A percentile compares a stretch with the other conserved stretches of the same genome.
Evolutionary conservation across 2,797 vertebrate genomes (phyloP).

Genomic region (Phaenicophaeus curvirostris): DNA sequence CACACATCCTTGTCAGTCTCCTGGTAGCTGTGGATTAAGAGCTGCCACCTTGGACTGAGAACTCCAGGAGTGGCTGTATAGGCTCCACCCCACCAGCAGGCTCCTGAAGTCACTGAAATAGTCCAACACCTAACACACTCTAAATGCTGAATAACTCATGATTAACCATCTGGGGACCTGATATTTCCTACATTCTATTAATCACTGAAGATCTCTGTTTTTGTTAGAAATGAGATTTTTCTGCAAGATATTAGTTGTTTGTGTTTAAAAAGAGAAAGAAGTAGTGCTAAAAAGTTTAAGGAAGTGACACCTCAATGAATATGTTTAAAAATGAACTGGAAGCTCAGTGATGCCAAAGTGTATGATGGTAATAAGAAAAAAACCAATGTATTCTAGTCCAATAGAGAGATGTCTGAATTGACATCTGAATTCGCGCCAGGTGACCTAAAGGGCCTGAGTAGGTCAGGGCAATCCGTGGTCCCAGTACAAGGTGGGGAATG

Average conservation of each 20-base stretch:
- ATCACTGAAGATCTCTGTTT: too few relatives aligned
- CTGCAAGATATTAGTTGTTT: not conserved
- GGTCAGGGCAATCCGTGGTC: too few relatives aligned
- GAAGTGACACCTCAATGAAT: not conserved
- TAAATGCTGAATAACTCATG: not conserved
- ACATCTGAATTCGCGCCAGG: not conserved
- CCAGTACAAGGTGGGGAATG: too few relatives aligned
- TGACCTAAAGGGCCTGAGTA: not conserved
- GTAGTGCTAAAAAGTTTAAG: not conserved
- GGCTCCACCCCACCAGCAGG: not conserved
- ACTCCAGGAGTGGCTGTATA: not conserved
- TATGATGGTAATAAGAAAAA: not conserved
- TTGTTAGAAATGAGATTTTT: not conserved
- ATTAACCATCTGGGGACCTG: not conserved
- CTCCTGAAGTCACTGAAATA: not conserved
- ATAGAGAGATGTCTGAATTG: not conserved
- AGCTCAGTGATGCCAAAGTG: not conserved
- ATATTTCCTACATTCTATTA: fast-evolving
- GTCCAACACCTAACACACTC: not conserved
- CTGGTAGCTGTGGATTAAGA: not conserved
- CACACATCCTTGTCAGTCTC: not conserved
- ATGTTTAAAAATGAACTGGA: not conserved
- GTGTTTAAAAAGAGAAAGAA: not conserved
- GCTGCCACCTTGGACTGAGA: not conserved
- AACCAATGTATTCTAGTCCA: not conserved